A percentile compares a stretch with the other conserved stretches of the same genome.
Conservation (phyloP, 2,797 vertebrate genomes). For the Austrolebias charrua region DNA sequence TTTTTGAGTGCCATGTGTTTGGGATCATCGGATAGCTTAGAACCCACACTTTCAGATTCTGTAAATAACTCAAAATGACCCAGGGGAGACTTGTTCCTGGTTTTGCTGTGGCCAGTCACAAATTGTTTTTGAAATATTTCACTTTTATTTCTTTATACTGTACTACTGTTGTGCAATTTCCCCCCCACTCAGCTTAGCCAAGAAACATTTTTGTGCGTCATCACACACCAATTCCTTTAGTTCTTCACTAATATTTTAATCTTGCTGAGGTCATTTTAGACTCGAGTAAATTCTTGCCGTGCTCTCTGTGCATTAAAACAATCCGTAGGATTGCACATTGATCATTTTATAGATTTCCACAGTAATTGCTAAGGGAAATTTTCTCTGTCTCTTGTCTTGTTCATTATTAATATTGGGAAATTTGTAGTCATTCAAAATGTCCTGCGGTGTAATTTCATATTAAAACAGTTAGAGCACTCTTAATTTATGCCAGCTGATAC, state of each 20-base stretch:
- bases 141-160: conserved; percentile 66
- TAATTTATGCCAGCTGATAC: conserved; percentile 47
- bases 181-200: conserved; percentile 47
- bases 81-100: no score
- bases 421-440: conserved; percentile 73
- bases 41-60: no score
- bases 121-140: conserved; percentile 43
- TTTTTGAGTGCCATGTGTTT: no score
- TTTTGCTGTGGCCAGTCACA: no score
- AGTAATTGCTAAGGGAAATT: conserved; percentile 82
- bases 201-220: conserved; percentile 74
- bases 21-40: no score
- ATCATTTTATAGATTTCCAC: conserved; percentile 83
- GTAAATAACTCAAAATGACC: no score
- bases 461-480: conserved; percentile 56
- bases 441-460: conserved; percentile 64
- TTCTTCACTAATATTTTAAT: conserved; percentile 76
- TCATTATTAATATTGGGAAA: conserved; percentile 84
- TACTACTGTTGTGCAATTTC: conserved; percentile 59
- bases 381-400: conserved; percentile 76
- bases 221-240: conserved; percentile 71
- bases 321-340: conserved; percentile 84
- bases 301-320: conserved; percentile 80
- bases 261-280: conserved; percentile 74
- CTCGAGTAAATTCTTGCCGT: conserved; percentile 66